Evolutionary conservation across 2,888 invertebrate genomes (phyloP).

Genomic region (Harpalus rubripes): DNA sequence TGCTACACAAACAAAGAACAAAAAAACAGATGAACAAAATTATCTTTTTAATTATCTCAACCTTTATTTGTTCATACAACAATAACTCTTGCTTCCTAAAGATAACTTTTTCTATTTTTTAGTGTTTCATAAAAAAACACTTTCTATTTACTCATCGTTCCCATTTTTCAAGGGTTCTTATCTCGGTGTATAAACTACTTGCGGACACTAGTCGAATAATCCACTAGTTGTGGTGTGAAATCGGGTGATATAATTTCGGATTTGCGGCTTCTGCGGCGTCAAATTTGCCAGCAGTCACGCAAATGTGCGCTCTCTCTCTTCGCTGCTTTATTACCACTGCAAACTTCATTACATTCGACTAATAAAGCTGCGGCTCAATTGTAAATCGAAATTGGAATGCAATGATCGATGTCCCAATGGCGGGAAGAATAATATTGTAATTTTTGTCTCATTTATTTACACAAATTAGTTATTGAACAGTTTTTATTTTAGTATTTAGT

Average conservation of each 20-base stretch:
- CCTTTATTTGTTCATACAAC: no score
- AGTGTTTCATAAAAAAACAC: no score
- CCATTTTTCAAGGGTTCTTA: no score
- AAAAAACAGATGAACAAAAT: no score
- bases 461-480: background rate
- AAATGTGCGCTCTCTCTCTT: slow-evolving; percentile 28
- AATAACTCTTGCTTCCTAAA: no score
- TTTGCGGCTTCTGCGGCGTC: slow-evolving; percentile 9
- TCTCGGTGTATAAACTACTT: no score
- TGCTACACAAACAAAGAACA: no score
- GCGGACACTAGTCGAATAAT: no score
- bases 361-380: slow-evolving; percentile 40
- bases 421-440: background rate
- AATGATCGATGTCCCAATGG: background rate
- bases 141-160: no score
- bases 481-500: no score
- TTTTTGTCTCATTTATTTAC: background rate
- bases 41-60: no score
- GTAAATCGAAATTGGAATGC: slow-evolving; percentile 44
- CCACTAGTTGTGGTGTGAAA: slow-evolving; percentile 34
- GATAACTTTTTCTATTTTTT: no score
- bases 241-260: slow-evolving; percentile 39
- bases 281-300: slow-evolving; percentile 27
- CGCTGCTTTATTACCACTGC: slow-evolving; percentile 26
- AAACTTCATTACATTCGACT: slow-evolving; percentile 41